phyloP scores from a whole-genome alignment of 2,888 invertebrate genomes.

The Dynastes maya region DNA sequence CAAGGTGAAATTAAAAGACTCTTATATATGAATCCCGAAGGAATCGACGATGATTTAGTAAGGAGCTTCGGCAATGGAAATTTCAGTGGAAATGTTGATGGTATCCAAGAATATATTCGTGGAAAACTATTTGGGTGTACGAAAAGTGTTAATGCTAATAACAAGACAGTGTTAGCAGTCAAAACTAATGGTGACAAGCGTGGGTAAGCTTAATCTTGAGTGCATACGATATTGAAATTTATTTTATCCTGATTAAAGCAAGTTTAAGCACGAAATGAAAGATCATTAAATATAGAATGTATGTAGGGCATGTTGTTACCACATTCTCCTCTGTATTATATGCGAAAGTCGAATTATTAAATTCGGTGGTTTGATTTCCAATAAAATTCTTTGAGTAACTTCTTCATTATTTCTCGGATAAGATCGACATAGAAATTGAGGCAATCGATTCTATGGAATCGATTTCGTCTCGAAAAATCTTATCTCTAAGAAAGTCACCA shows the following conservation, averaged over 20 bases:
- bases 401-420: too few relatives aligned
- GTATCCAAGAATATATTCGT: background rate
- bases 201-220: conserved; percentile 13
- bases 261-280: too few relatives aligned
- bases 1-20: conserved; percentile 40
- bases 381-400: too few relatives aligned
- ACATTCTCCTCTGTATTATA: background rate
- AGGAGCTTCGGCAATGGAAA: background rate
- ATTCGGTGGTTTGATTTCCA: too few relatives aligned
- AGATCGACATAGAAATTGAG: background rate
- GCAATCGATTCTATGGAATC: too few relatives aligned
- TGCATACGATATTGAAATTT: too few relatives aligned
- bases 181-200: background rate
- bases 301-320: background rate
- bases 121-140: background rate
- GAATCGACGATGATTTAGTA: conserved; percentile 11
- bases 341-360: too few relatives aligned
- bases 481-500: background rate
- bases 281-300: too few relatives aligned
- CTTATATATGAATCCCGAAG: conserved; percentile 34
- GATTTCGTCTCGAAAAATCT: background rate
- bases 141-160: background rate
- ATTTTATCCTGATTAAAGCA: too few relatives aligned
- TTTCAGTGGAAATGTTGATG: background rate
- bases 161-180: conserved; percentile 1